Percentiles rank a stretch among this genome's conserved stretches.
phyloP scores from a whole-genome alignment of 2,113 vertebrate genomes.

The Toxotes chatareus region DNA sequence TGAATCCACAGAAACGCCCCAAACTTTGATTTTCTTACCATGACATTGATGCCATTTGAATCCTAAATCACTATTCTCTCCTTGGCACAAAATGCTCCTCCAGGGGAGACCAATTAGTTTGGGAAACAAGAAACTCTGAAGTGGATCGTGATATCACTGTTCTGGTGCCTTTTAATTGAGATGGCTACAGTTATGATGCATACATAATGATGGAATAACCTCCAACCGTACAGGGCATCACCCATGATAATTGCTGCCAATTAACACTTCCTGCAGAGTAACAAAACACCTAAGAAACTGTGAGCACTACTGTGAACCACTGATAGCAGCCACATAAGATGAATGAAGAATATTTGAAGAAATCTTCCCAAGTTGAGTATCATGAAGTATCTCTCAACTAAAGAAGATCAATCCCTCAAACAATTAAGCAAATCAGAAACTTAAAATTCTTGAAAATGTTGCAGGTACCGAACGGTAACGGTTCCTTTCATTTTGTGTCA shows the following conservation, averaged over 20 bases:
- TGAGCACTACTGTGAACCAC: neutral
- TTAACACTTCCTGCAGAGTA: constrained; percentile 32
- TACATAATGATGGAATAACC: constrained; percentile 26
- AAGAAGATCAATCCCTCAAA: neutral
- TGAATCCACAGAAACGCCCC: constrained; percentile 25
- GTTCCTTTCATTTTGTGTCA: neutral
- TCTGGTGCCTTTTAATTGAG: constrained; percentile 33
- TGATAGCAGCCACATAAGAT: neutral
- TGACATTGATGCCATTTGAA: constrained; percentile 28
- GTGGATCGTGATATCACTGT: constrained; percentile 9
- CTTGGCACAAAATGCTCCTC: constrained; percentile 32
- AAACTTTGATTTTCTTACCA: constrained; percentile 11
- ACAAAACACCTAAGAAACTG: constrained; percentile 32
- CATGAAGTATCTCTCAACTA: neutral
- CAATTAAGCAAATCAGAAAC: neutral
- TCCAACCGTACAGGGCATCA: constrained; percentile 11
- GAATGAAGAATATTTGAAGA: neutral
- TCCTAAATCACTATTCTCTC: constrained; percentile 24
- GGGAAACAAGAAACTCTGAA: constrained; percentile 42
- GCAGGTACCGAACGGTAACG: neutral
- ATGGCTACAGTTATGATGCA: constrained; percentile 23
- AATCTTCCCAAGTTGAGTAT: neutral
- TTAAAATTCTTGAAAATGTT: neutral
- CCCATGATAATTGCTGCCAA: constrained; percentile 11
- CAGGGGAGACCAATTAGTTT: constrained; percentile 46